phyloP scores from a whole-genome alignment of 2,888 invertebrate species.

The Tillus elongatus region DNA sequence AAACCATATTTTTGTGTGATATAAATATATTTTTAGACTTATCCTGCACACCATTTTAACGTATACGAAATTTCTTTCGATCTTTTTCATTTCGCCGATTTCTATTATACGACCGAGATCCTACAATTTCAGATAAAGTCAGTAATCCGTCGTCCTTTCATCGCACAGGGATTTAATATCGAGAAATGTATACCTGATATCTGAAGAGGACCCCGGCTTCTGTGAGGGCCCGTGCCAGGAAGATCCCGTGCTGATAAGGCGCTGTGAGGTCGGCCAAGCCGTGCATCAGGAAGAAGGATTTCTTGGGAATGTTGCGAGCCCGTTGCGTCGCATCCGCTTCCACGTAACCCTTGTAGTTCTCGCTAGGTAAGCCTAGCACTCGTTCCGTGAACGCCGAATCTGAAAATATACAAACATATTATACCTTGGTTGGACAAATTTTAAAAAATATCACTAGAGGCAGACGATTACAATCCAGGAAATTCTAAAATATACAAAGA shows the following conservation, averaged over 20 bases:
- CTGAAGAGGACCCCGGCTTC: slow-evolving; percentile 83
- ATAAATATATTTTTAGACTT: too few species aligned
- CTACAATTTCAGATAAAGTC: too few species aligned
- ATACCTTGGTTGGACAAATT: not conserved
- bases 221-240: slow-evolving; percentile 79
- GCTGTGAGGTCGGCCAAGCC: slow-evolving; percentile 88
- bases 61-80: too few species aligned
- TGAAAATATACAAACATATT: slow-evolving; percentile 36
- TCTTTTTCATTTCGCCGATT: too few species aligned
- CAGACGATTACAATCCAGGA: too few species aligned
- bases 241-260: slow-evolving; percentile 87
- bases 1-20: too few species aligned
- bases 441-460: too few species aligned
- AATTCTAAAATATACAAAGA: too few species aligned
- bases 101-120: too few species aligned
- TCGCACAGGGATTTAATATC: too few species aligned
- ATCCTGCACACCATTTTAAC: too few species aligned
- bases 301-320: slow-evolving; percentile 78
- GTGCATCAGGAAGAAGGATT: slow-evolving; percentile 83
- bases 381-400: slow-evolving; percentile 95
- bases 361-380: slow-evolving; percentile 77
- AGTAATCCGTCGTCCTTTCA: too few species aligned
- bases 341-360: slow-evolving; percentile 84
- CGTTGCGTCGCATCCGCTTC: slow-evolving; percentile 86
- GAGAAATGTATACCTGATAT: slow-evolving; percentile 92